Percentiles rank a stretch among this genome's conserved stretches.
These are phyloP conservation scores for Pampusana beccarii DNA, from an alignment of 2,113 vertebrate genomes.

Conservation along the genomic window DNA sequence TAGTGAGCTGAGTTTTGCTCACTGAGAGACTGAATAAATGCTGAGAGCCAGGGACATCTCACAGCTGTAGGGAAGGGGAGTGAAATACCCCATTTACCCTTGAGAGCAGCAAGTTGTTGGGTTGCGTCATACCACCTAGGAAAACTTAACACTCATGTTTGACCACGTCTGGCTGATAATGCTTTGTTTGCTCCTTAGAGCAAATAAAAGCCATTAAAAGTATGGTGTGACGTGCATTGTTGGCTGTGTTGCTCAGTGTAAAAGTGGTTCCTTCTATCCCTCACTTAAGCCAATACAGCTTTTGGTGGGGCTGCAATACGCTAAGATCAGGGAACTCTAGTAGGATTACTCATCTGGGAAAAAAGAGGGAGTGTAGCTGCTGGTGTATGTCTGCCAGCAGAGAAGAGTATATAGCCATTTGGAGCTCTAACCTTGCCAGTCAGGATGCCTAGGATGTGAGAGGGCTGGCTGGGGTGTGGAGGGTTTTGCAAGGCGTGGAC, in stretches of 20 bases:
- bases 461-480: background rate
- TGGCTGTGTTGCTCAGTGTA: background rate
- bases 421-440: background rate
- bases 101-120: background rate
- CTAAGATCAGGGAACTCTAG: background rate
- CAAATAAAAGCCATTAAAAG: background rate
- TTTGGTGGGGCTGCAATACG: background rate
- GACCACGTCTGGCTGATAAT: background rate
- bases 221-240: fast-evolving
- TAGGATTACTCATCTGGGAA: background rate
- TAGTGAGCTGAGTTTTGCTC: background rate
- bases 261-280: background rate
- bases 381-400: background rate
- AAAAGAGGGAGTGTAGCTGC: background rate
- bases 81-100: background rate
- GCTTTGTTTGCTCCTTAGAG: background rate
- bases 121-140: background rate
- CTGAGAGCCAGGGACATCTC: background rate
- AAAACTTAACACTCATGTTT: background rate
- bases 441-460: background rate
- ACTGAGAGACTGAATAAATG: background rate
- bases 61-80: background rate
- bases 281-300: background rate
- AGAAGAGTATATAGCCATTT: background rate
- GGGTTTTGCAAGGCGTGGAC: background rate